Evolutionary conservation across 64 coral and sea anemone genomes (phyloP).

Genomic region (Orbicella faveolata): DNA sequence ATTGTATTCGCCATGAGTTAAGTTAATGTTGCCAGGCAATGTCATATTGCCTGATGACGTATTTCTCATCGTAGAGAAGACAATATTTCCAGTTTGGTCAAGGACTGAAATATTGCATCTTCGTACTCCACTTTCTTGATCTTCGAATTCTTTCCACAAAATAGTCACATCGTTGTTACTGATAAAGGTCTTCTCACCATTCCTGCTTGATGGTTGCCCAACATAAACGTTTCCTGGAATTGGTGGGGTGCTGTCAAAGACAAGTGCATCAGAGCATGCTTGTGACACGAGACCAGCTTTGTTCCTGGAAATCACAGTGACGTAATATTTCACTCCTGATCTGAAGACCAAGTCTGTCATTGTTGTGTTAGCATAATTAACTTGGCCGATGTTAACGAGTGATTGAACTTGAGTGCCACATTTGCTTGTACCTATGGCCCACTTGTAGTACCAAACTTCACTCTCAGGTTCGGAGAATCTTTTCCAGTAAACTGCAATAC

Average conservation of each 20-base stretch:
- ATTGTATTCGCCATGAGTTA: constrained; percentile 38
- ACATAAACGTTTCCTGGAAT: constrained; percentile 44
- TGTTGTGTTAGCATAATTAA: constrained; percentile 62
- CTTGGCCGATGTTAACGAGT: constrained; percentile 65
- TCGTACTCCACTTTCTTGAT: constrained; percentile 58
- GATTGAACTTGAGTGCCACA: constrained; percentile 88
- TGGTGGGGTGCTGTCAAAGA: constrained; percentile 73
- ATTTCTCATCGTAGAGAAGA: neutral
- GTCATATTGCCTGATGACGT: neutral
- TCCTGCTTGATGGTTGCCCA: neutral
- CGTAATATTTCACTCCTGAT: constrained; percentile 65
- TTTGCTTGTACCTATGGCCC: constrained; percentile 77
- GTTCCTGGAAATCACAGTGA: constrained; percentile 66
- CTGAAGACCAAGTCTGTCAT: constrained; percentile 42
- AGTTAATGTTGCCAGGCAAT: neutral
- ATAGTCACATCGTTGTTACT: neutral
- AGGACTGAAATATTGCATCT: neutral
- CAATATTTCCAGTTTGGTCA: neutral
- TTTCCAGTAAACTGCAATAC: no score
- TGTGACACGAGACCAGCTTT: constrained; percentile 68
- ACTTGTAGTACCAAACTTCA: no score
- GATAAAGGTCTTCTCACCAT: neutral
- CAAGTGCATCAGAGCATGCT: constrained; percentile 73
- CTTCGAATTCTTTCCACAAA: constrained; percentile 50
- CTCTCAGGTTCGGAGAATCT: no score